Evolutionary conservation across 2,113 vertebrate species (phyloP).

Genomic region (Cynoglossus semilaevis): DNA sequence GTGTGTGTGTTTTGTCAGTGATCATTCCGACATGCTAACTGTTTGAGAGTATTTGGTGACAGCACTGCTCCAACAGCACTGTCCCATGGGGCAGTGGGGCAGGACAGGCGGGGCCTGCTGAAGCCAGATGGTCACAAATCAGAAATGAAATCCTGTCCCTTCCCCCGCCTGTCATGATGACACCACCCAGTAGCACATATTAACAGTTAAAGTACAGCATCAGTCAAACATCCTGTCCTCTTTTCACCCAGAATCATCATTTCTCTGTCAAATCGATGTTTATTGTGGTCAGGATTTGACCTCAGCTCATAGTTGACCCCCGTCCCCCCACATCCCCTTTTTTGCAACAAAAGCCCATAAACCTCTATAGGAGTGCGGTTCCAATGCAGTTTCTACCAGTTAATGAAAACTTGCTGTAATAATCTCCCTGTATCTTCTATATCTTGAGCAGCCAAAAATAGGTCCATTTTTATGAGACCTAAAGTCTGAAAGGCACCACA

Average conservation of each 20-base stretch:
- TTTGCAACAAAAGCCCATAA: neutral
- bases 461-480: too few species aligned
- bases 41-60: constrained; percentile 57
- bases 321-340: too few species aligned
- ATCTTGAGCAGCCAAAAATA: too few species aligned
- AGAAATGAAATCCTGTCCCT: constrained; percentile 58
- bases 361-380: neutral
- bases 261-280: neutral
- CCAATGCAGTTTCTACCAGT: neutral
- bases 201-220: constrained; percentile 10
- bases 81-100: constrained; percentile 62
- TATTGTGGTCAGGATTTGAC: neutral
- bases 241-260: constrained; percentile 4
- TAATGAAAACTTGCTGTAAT: constrained; percentile 10
- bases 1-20: constrained; percentile 27
- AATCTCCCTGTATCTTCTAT: too few species aligned
- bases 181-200: constrained; percentile 16
- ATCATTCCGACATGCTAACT: constrained; percentile 31
- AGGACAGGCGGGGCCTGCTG: constrained; percentile 49
- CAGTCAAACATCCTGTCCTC: constrained; percentile 14
- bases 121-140: constrained; percentile 73
- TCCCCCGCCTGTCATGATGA: constrained; percentile 14
- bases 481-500: constrained; percentile 7
- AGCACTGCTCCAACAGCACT: constrained; percentile 45
- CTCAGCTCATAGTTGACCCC: neutral